Conservation (phyloP, 2,113 vertebrate species). For the Podocnemis expansa region DNA sequence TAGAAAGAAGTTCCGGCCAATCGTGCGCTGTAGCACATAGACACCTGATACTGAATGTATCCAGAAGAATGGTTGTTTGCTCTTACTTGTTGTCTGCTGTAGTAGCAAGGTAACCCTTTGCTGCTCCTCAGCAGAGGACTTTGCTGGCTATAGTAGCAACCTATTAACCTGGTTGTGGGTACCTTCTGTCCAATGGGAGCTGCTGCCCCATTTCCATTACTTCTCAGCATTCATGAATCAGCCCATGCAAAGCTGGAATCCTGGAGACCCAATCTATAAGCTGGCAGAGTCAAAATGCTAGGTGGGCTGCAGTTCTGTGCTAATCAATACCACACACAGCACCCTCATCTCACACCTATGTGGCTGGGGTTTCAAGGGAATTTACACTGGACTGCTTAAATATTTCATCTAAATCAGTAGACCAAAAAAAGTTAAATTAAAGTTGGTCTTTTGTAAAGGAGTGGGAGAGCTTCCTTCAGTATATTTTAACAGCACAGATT, state of each 20-base stretch:
- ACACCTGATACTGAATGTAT: too few relatives aligned
- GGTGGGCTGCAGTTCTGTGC: not conserved
- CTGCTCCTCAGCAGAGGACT: conserved; percentile 46
- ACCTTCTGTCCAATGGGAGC: conserved; percentile 9
- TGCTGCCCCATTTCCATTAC: conserved; percentile 16
- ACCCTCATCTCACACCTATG: not conserved
- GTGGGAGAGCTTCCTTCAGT: not conserved
- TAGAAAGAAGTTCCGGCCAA: too few relatives aligned
- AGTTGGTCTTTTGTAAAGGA: conserved; percentile 18
- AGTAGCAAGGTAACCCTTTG: conserved; percentile 19
- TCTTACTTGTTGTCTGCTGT: conserved; percentile 31
- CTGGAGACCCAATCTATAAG: not conserved
- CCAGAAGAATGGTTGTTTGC: conserved; percentile 48
- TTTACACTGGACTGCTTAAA: conserved; percentile 38
- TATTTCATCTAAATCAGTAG: conserved; percentile 62
- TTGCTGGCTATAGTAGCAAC: conserved; percentile 6
- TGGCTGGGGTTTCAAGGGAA: conserved; percentile 45
- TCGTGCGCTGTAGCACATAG: too few relatives aligned
- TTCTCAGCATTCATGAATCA: conserved; percentile 18
- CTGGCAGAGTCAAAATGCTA: not conserved
- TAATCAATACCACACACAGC: conserved; percentile 23
- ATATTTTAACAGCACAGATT: not conserved
- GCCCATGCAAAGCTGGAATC: conserved; percentile 22
- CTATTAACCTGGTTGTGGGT: conserved; percentile 45
- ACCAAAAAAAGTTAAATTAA: conserved; percentile 42